Base-by-base conservation (phyloP, 2,888 invertebrate genomes). In the Eupelmus urozonus region DNA sequence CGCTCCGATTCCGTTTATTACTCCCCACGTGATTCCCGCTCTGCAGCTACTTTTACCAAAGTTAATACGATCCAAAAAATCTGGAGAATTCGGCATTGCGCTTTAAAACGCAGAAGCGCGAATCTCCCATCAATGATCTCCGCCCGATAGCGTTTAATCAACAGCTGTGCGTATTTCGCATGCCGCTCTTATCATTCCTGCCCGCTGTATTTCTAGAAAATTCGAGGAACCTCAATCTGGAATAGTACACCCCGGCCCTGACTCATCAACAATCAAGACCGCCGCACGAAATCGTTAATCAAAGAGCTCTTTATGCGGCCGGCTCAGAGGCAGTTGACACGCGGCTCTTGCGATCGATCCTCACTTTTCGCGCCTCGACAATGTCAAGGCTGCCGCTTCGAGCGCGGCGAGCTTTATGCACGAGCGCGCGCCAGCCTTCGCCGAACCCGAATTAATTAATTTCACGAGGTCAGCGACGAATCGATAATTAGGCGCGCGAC, bases 381-480 rank as follows among this genome's bases (percentile, higher is more conserved):
- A 65, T 73, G 73, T 73, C 73, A 73, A 73, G 65, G 73, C 65
- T 73, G 55, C 2, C 1, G 62, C 23, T 25, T 45, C 13, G 13
- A 62, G 11, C 45, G 45, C 16, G 13, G 45, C 16, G 49, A 49
- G 3, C 9, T 34, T 34, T 34, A 34, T 34, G 34, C 34, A 34
- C 9, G 9, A 3, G 25, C 11, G 45, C 11, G 42, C 59, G 18
- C 40, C n/a, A 60, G 18, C 18, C 60, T 60, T 29, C 25, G 25
- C 2, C 59, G 34, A 60, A 34, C 18, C 23, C 63, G 11, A 11
- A 34, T 34, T 34, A 34, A 34, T 34, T 34, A 16, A 42, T 20
- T 62, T 20, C 18, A 20, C 60, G 40, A 18, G 60, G 11, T 29
- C 60, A 40, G 3, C 49, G 65, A 25, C 18, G 65, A 51, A 66